These are phyloP conservation scores for Zaprionus capensis DNA, from an alignment of 1,140 invertebrate genomes.

Conservation along the genomic window DNA sequence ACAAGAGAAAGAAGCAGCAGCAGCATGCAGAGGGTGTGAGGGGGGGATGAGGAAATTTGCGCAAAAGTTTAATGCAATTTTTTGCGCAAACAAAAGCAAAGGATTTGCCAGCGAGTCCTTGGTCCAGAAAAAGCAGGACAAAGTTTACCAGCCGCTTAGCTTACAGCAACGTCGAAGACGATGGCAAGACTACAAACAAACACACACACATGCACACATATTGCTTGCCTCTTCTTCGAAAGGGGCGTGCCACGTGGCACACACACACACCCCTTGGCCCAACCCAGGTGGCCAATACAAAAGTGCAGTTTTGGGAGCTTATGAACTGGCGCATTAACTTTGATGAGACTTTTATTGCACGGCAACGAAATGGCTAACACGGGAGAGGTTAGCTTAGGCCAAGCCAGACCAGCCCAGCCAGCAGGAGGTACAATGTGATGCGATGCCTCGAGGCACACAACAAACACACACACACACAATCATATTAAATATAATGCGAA, in stretches of 20 bases:
- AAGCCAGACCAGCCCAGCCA: neutral
- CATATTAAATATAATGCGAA: conserved; percentile 10
- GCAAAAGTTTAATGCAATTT: conserved; percentile 78
- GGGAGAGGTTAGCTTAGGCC: conserved; percentile 24
- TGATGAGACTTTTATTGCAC: conserved; percentile 67
- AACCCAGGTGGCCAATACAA: conserved; percentile 66
- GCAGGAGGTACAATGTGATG: neutral
- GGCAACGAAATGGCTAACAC: conserved; percentile 29
- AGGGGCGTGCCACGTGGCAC: conserved; percentile 53
- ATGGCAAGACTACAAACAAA: neutral
- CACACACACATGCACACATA: neutral
- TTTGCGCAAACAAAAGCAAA: conserved; percentile 38
- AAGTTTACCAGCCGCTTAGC: conserved; percentile 52
- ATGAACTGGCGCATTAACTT: conserved; percentile 67
- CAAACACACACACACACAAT: neutral
- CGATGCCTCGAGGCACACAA: neutral
- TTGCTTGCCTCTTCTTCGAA: conserved; percentile 10
- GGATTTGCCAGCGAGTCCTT: conserved; percentile 29
- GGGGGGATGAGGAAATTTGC: conserved; percentile 40
- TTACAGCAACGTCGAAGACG: neutral
- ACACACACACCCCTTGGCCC: neutral
- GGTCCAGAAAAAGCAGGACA: conserved; percentile 34
- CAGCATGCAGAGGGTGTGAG: neutral
- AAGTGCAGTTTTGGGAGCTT: conserved; percentile 70
- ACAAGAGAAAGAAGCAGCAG: neutral